These are phyloP conservation scores for Melangyna quadrimaculata DNA, from an alignment of 2,888 invertebrate genomes.

Conservation along the genomic window DNA sequence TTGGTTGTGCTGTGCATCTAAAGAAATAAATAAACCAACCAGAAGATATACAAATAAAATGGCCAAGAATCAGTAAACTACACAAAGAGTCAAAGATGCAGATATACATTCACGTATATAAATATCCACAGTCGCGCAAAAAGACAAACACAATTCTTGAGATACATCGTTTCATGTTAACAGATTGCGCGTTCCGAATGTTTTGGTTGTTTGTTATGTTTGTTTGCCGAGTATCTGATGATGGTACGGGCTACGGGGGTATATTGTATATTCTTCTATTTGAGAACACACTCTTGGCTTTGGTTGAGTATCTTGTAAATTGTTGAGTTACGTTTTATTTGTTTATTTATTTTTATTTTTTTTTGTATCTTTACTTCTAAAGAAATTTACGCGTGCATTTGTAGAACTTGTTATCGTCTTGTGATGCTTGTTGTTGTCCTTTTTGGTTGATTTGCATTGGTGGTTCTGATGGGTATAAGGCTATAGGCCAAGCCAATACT, in stretches of 20 bases:
- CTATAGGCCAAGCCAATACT: not conserved
- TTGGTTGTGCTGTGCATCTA: no score
- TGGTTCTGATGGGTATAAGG: no score
- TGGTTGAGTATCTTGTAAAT: slow-evolving; percentile 18
- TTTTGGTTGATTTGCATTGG: slow-evolving; percentile 53
- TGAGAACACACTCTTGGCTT: slow-evolving; percentile 39
- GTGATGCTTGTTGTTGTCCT: not conserved
- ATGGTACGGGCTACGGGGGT: not conserved
- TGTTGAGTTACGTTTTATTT: slow-evolving; percentile 10
- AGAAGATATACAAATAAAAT: slow-evolving; percentile 46
- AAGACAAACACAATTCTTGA: slow-evolving; percentile 20
- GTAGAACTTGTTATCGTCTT: slow-evolving; percentile 42
- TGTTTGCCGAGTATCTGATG: not conserved
- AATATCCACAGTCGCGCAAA: not conserved
- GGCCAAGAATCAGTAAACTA: slow-evolving; percentile 55
- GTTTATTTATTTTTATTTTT: not conserved
- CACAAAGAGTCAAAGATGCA: slow-evolving; percentile 36
- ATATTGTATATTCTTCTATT: slow-evolving; percentile 10
- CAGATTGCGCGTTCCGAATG: slow-evolving; percentile 53
- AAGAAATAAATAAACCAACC: slow-evolving; percentile 20
- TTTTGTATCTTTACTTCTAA: slow-evolving; percentile 5
- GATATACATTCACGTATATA: not conserved
- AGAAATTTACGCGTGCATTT: slow-evolving; percentile 60
- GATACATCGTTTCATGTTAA: slow-evolving; percentile 57
- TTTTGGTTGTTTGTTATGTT: not conserved